Evolutionary conservation across 1,140 invertebrate genomes (phyloP).

Genomic region (Tetramorium parvispinum): DNA sequence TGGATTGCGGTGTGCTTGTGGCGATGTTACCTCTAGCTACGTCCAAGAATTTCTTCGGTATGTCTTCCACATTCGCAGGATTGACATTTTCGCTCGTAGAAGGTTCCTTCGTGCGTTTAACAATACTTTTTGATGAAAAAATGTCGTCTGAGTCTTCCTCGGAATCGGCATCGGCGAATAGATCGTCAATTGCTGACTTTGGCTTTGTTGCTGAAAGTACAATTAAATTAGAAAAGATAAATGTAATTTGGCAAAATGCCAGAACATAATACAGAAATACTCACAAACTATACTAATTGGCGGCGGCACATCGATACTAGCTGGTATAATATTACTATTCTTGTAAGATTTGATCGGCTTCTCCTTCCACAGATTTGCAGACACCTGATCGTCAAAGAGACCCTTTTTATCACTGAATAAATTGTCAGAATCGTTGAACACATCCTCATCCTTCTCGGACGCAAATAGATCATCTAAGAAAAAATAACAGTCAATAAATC

Average conservation of each 20-base stretch:
- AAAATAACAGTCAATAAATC: slow-evolving; percentile 21
- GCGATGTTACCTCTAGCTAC: slow-evolving; percentile 28
- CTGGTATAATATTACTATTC: slow-evolving; percentile 81
- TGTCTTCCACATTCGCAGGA: not conserved
- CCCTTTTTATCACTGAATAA: slow-evolving; percentile 68
- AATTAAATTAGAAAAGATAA: not conserved
- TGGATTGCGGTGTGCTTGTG: slow-evolving; percentile 77
- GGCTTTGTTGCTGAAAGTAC: slow-evolving; percentile 78
- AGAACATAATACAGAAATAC: slow-evolving; percentile 21
- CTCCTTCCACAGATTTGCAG: slow-evolving; percentile 76
- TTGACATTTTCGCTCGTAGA: slow-evolving; percentile 3
- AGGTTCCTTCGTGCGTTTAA: slow-evolving; percentile 67
- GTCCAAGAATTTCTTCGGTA: slow-evolving; percentile 63
- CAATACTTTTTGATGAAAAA: slow-evolving; percentile 76
- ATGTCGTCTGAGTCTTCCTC: slow-evolving; percentile 84
- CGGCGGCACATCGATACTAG: slow-evolving; percentile 82
- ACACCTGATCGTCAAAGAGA: slow-evolving; percentile 78
- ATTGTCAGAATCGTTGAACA: slow-evolving; percentile 61
- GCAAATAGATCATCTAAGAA: slow-evolving; percentile 78
- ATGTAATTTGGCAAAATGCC: not conserved
- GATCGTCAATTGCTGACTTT: slow-evolving; percentile 83
- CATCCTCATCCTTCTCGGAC: slow-evolving; percentile 71
- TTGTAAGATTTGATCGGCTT: slow-evolving; percentile 69
- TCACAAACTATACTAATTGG: slow-evolving; percentile 81
- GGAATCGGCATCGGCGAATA: slow-evolving; percentile 82